Evolutionary conservation across 2,888 invertebrate genomes (phyloP).

Genomic region (Sepioteuthis lessoniana): DNA sequence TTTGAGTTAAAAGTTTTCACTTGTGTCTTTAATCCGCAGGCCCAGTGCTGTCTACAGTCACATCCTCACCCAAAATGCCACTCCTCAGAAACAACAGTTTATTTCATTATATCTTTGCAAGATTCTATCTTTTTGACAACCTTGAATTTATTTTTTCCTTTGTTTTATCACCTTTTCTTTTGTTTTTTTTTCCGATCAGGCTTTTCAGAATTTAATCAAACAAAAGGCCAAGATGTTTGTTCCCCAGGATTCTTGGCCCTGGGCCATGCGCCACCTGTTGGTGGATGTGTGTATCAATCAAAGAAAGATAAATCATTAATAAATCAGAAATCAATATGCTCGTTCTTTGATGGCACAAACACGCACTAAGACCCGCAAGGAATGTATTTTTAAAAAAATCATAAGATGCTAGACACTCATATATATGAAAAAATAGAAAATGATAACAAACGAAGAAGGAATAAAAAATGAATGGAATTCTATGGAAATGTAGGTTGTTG

Average conservation of each 20-base stretch:
- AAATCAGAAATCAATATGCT: neutral
- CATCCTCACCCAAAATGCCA: neutral
- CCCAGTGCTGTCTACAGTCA: too few relatives aligned
- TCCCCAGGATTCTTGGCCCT: neutral
- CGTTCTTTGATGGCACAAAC: neutral
- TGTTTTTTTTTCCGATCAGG: neutral
- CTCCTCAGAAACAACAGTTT: neutral
- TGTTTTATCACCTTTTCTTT: neutral
- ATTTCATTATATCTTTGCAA: neutral
- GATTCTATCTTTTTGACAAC: neutral
- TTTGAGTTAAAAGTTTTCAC: neutral
- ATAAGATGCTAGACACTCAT: neutral
- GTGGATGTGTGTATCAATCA: neutral
- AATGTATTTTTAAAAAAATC: neutral
- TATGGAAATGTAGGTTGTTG: too few relatives aligned
- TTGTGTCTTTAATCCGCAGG: neutral
- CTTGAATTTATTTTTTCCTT: neutral
- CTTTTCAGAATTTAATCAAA: neutral
- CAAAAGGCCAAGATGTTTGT: neutral
- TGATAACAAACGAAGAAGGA: too few relatives aligned
- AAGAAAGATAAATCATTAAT: neutral
- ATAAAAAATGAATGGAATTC: too few relatives aligned
- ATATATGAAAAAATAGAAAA: too few relatives aligned
- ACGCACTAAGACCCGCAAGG: neutral
- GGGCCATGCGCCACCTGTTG: slow-evolving; percentile 16